Evolutionary conservation across 2,888 invertebrate species (phyloP), one percentile per base, ranked within the genome.

Genomic region (Pinctada fucata): DNA sequence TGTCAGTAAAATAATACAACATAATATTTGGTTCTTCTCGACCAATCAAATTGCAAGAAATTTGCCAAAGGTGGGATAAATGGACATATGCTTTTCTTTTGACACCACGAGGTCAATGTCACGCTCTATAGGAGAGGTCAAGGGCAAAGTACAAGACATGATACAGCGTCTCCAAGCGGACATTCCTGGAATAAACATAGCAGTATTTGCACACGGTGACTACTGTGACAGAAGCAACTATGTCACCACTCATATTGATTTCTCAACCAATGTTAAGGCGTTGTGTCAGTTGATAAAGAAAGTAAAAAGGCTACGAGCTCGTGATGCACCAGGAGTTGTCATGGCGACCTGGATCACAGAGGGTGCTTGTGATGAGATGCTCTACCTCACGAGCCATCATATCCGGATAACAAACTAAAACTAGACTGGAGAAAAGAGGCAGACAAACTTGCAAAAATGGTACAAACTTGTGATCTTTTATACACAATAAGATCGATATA

Each of bases 151-250:
- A 8, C 80, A 84, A 13, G 88, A 90, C 75, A 84, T 90, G 82
- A 88, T 89, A n/a, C 84, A 88, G 77, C 86, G 91, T 4, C 87
- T 91, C 5, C 86, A 88, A 69, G 85, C 87, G 4, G 91, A 91
- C 79, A 89, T 90, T 10, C 89, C 91, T 0, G 86, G 84, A 16
- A 88, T 91, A 52, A 84, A 87, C 45, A 87, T 91, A n/a, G 87
- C 89, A 6, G 85, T 91, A 16, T 84, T 91, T 48, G 91, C 91
- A n/a, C 91, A 91, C 73, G 91, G 91, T 1, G 91, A 91, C 79
- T 91, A 91, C 79, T 89, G 89, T 75, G 31, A 31, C 31, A 31
- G 31, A 31, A 91, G 91, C 80, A 71, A 47, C n/a, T 86, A 85
- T 76, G 78, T 86, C 71, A 86, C 86, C 2, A 85, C 84, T 67